Conservation (phyloP, 2,113 vertebrate genomes). For the Dipodomys stephensi region DNA sequence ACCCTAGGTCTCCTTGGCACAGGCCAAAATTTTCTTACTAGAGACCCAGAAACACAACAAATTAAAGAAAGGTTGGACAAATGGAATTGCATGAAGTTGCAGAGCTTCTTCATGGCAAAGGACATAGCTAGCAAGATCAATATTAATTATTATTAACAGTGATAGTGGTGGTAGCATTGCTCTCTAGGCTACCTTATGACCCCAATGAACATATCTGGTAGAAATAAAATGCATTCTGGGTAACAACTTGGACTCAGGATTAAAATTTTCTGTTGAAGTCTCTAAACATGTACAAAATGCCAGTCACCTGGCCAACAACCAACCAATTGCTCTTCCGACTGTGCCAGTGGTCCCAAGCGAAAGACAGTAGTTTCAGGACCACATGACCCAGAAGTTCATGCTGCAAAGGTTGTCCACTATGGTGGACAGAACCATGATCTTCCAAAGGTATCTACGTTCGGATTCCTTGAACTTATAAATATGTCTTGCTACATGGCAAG, state of each 20-base stretch:
- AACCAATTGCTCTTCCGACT: not conserved
- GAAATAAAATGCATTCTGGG: not conserved
- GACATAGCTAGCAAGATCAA: too few relatives aligned
- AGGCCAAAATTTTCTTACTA: too few relatives aligned
- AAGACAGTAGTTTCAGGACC: not conserved
- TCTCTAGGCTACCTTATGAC: not conserved
- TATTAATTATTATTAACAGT: too few relatives aligned
- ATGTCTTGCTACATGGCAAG: not conserved
- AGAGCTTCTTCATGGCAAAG: too few relatives aligned
- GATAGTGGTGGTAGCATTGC: too few relatives aligned
- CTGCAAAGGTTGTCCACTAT: not conserved
- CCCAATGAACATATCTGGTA: not conserved
- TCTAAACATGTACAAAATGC: not conserved
- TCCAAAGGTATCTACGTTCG: not conserved
- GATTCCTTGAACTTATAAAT: not conserved
- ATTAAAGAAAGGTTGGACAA: too few relatives aligned
- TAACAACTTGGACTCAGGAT: not conserved
- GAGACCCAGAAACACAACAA: too few relatives aligned
- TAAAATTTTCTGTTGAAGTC: not conserved
- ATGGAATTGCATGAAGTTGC: too few relatives aligned
- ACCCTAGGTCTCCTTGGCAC: too few relatives aligned
- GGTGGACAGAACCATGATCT: not conserved
- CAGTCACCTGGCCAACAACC: not conserved
- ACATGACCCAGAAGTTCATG: not conserved
- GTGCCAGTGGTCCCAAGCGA: too few relatives aligned